phyloP scores from a whole-genome alignment of 1,140 invertebrate species.

The Antheraea pernyi region DNA sequence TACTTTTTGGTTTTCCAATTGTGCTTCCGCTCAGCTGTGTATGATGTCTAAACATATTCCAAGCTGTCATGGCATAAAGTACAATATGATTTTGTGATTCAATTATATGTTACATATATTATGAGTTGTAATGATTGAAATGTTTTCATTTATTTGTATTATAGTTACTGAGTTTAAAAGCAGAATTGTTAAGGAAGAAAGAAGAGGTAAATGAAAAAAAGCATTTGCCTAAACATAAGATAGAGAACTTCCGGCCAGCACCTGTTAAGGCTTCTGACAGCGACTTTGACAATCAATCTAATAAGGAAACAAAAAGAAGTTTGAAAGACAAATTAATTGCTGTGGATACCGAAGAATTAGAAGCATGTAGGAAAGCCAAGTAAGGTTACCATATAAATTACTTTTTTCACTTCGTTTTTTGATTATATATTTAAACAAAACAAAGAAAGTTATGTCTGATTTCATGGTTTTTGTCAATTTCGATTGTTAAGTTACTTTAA shows the following conservation, averaged over 20 bases:
- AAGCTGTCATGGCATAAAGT: no score
- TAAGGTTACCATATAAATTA: conserved; percentile 50
- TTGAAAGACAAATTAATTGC: conserved; percentile 65
- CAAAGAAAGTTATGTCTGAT: no score
- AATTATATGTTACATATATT: not conserved
- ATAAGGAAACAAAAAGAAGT: conserved; percentile 48
- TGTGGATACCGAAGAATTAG: conserved; percentile 78
- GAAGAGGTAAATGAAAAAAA: conserved; percentile 86
- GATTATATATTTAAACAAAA: no score
- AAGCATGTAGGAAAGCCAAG: conserved; percentile 81
- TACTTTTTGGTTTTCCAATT: no score
- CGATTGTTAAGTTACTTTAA: no score
- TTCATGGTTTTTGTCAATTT: no score
- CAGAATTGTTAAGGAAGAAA: conserved; percentile 88
- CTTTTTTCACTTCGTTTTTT: no score
- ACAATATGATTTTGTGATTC: no score
- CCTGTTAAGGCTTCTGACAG: conserved; percentile 33
- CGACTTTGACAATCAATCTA: conserved; percentile 8
- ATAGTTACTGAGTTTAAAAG: conserved; percentile 84
- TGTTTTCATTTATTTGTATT: conserved; percentile 34
- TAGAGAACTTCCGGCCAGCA: conserved; percentile 61
- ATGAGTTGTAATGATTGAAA: not conserved
- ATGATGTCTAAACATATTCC: no score
- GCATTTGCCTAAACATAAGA: conserved; percentile 65
- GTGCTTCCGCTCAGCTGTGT: no score